These are phyloP conservation scores for Varanus komodoensis DNA, from an alignment of 2,113 vertebrate species.

Conservation along the genomic window DNA sequence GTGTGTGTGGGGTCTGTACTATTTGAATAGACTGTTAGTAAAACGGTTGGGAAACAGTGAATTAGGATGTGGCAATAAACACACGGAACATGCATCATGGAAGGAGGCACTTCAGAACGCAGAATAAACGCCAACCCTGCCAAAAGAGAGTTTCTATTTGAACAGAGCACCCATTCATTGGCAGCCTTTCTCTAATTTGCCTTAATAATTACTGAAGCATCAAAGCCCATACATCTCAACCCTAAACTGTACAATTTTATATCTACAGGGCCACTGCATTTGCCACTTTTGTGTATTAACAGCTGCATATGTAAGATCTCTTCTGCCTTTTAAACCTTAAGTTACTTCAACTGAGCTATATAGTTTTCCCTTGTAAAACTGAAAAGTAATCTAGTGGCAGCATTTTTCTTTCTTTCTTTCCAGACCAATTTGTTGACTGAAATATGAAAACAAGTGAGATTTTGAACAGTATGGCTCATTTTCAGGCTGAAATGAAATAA, in stretches of 20 bases:
- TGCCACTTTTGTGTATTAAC: neutral
- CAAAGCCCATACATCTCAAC: neutral
- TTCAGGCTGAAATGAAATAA: neutral
- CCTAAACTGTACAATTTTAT: neutral
- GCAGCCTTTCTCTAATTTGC: neutral
- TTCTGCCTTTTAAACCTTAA: neutral
- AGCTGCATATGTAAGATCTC: neutral
- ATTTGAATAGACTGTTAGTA: neutral
- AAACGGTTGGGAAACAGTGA: neutral
- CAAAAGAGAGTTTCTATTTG: neutral
- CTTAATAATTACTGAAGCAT: constrained; percentile 2
- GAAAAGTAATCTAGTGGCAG: neutral
- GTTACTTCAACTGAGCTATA: neutral
- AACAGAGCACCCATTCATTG: constrained; percentile 12
- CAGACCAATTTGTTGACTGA: neutral
- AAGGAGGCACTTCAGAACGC: neutral
- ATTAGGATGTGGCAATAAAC: neutral
- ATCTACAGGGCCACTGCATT: neutral
- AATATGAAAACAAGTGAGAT: neutral
- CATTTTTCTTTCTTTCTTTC: neutral
- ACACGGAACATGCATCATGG: neutral
- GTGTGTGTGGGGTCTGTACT: neutral
- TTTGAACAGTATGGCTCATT: neutral
- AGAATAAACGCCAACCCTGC: constrained; percentile 12
- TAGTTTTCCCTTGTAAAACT: neutral